A percentile compares a stretch with the other conserved stretches of the same genome.
These are phyloP conservation scores for Ochropleura plecta DNA, from an alignment of 2,888 invertebrate species.

Conservation along the genomic window DNA sequence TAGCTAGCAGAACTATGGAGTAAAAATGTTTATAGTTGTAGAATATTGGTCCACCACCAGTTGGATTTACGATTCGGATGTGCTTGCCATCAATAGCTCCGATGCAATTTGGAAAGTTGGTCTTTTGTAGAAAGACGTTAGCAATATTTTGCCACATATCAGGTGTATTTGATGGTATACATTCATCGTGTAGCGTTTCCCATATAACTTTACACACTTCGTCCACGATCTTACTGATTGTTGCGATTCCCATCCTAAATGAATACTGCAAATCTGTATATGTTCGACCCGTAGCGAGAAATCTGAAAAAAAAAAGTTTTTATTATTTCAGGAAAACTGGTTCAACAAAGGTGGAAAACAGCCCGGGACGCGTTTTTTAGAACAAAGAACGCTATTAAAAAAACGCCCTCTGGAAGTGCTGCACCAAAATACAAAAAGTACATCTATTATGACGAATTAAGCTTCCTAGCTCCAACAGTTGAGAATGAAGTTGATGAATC, in stretches of 20 bases:
- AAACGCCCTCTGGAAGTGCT: slow-evolving; percentile 57
- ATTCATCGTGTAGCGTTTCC: slow-evolving; percentile 58
- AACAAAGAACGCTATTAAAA: slow-evolving; percentile 54
- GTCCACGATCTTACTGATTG: slow-evolving; percentile 4
- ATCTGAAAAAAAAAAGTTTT: slow-evolving; percentile 28
- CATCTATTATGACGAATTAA: too few species aligned
- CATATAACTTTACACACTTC: slow-evolving; percentile 18
- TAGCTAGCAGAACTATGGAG: slow-evolving; percentile 62
- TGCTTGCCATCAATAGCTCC: slow-evolving; percentile 62
- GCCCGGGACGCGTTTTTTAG: slow-evolving; percentile 55
- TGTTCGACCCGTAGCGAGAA: slow-evolving; percentile 29
- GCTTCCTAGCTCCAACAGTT: too few species aligned
- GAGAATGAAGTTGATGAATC: too few species aligned
- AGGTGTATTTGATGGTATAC: slow-evolving; percentile 46
- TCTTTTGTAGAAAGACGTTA: slow-evolving; percentile 35
- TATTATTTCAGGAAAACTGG: slow-evolving; percentile 39
- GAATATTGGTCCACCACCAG: slow-evolving; percentile 40
- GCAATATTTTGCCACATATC: slow-evolving; percentile 54
- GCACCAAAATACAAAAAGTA: slow-evolving; percentile 58
- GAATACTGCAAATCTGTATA: neutral
- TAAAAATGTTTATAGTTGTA: slow-evolving; percentile 68
- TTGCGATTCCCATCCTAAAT: slow-evolving; percentile 8
- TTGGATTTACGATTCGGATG: slow-evolving; percentile 53
- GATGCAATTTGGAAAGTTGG: slow-evolving; percentile 45
- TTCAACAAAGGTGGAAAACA: slow-evolving; percentile 61